Conservation (phyloP, 2,888 invertebrate genomes). For the Branchipolynoe longqiensis region DNA sequence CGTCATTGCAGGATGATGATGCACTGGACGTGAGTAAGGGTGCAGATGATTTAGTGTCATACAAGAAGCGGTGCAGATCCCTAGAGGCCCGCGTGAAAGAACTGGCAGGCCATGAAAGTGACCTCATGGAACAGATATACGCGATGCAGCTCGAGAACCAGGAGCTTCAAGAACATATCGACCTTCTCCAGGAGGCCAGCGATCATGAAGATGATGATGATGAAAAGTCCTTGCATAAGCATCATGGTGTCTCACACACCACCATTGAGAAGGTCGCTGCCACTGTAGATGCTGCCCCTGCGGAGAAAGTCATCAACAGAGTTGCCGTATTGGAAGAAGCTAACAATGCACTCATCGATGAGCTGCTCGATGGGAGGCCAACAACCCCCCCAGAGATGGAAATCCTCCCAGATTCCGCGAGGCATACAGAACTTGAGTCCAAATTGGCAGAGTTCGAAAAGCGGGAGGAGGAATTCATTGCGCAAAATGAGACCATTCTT, state of each 20-base stretch:
- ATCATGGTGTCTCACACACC: background rate
- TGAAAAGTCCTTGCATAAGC: background rate
- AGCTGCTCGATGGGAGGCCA: conserved; percentile 23
- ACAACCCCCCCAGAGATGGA: background rate
- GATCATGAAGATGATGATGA: conserved; percentile 23
- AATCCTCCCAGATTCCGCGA: background rate
- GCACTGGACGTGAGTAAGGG: conserved; percentile 9
- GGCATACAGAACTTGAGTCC: background rate
- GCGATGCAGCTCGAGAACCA: conserved; percentile 59
- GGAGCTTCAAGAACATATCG: conserved; percentile 60
- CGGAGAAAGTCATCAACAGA: background rate
- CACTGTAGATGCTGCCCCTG: background rate
- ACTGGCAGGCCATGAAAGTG: conserved; percentile 32
- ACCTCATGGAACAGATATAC: conserved; percentile 59
- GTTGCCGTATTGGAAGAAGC: conserved; percentile 43
- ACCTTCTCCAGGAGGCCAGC: conserved; percentile 31
- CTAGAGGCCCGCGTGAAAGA: conserved; percentile 56
- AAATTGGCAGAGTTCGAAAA: conserved; percentile 12
- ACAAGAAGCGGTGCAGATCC: conserved; percentile 1
- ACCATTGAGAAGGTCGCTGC: background rate
- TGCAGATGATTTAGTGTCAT: conserved; percentile 1
- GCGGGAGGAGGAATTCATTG: conserved; percentile 11
- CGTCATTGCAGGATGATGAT: background rate
- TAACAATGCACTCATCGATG: conserved; percentile 31
- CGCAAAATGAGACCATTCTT: background rate